Evolutionary conservation across 1,140 invertebrate species (phyloP), one percentile per base, ranked within the genome.

Genomic region (Oreohelix idahoensis): DNA sequence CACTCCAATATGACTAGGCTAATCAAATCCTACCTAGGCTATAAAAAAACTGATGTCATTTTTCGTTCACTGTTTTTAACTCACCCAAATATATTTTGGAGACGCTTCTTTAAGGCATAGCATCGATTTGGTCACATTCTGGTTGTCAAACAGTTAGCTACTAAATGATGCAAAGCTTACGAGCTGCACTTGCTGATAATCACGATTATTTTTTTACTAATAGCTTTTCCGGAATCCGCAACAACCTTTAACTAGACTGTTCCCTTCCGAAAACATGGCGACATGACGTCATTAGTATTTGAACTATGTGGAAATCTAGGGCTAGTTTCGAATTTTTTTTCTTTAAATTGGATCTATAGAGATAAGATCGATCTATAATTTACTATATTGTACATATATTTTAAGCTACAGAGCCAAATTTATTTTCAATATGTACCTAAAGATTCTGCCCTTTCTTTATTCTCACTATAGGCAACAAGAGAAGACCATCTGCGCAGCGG

Each of bases 251-350:
- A 35, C 71, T 74, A 39, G 32, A 66, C 51, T 45, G 1, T n/a
- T 74, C 32, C 71, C 23, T n/a, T n/a, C n/a, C n/a, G n/a, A n/a
- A 36, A 74, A 74, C 71, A 74, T 74, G 71, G 71, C 71, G 71
- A 45, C 71, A 74, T 74, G 71, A 74, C 71, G 71, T 74, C 71
- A 74, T 74, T 11, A 66, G 29, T 20, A 58, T 23, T 29, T 66
- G 63, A 32, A 8, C 8, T 49, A 8, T 58, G 15, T 66, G n/a
- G 17, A 35, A 66, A 32, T 66, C 2, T 66, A 32, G 63, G 1
- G 63, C 5, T 35, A 66, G 63, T 66, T 66, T 66, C 63, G 63
- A 66, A 66, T 66, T 66, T 32, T 23, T 45, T 45, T 45, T 45
- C 5, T 45, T 45, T 45, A 45, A 45, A 45, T 15, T 45, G n/a